Evolutionary conservation across 2,113 vertebrate genomes (phyloP).

Genomic region (Corydoras maculifer): DNA sequence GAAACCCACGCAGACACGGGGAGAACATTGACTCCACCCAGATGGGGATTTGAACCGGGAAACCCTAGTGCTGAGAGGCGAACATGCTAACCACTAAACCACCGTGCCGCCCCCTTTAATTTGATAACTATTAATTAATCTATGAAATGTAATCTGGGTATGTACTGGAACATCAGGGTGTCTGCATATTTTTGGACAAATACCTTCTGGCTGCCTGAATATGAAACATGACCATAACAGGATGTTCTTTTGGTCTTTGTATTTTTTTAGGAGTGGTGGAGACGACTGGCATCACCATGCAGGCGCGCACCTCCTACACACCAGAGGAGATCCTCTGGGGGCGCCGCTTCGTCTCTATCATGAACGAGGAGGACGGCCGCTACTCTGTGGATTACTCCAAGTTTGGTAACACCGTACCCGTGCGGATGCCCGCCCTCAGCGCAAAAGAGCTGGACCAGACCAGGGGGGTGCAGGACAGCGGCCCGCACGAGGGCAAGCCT

Average conservation of each 20-base stretch:
- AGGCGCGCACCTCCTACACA: slow-evolving; percentile 74
- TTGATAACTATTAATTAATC: too few species aligned
- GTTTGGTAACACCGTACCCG: slow-evolving; percentile 71
- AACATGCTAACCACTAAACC: too few species aligned
- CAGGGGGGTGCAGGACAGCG: slow-evolving; percentile 55
- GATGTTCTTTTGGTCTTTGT: not conserved
- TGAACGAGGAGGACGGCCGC: slow-evolving; percentile 70
- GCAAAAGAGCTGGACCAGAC: slow-evolving; percentile 68
- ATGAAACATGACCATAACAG: not conserved
- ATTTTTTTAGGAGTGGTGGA: slow-evolving; percentile 68
- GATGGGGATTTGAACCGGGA: too few species aligned
- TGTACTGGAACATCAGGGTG: too few species aligned
- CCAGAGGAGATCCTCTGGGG: slow-evolving; percentile 78
- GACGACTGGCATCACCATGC: slow-evolving; percentile 76
- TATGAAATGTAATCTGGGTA: too few species aligned
- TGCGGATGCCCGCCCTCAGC: slow-evolving; percentile 67
- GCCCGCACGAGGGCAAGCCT: slow-evolving; percentile 40
- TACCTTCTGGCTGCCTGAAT: too few species aligned
- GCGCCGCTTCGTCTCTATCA: slow-evolving; percentile 73
- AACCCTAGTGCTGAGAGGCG: too few species aligned
- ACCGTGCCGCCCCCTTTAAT: too few species aligned
- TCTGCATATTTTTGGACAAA: too few species aligned
- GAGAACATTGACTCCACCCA: too few species aligned
- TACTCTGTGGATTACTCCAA: slow-evolving; percentile 79
- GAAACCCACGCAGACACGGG: too few species aligned